Conservation (phyloP, 2,888 invertebrate genomes). For the Elgonia sp. region DNA sequence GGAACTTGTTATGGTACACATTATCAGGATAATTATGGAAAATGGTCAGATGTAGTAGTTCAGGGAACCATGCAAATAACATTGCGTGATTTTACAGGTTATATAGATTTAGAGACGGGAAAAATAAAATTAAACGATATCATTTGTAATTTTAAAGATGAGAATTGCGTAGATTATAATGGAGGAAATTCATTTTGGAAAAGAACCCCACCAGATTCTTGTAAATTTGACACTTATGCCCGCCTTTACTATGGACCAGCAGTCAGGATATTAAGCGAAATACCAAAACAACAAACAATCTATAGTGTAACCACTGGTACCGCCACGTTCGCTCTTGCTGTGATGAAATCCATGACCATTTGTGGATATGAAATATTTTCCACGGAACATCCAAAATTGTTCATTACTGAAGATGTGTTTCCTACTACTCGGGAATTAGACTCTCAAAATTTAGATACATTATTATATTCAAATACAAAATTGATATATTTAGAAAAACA, state of each 20-base stretch:
- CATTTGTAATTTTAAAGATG: background rate
- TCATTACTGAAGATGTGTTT: too few relatives aligned
- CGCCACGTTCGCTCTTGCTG: too few relatives aligned
- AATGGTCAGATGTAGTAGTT: background rate
- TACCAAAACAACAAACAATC: background rate
- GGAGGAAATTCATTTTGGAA: constrained; percentile 32
- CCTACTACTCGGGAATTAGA: too few relatives aligned
- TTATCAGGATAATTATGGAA: background rate
- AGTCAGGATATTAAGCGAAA: background rate
- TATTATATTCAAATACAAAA: constrained; percentile 77
- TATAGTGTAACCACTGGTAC: background rate
- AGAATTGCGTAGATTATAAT: constrained; percentile 5
- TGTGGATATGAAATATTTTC: too few relatives aligned
- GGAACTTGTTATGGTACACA: background rate
- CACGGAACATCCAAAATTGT: too few relatives aligned
- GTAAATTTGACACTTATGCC: background rate
- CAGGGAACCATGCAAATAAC: constrained; percentile 1
- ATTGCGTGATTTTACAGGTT: constrained; percentile 16
- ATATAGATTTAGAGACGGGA: background rate
- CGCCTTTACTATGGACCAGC: background rate
- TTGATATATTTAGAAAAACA: constrained; percentile 79
- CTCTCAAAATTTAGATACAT: constrained; percentile 73
- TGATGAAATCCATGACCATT: too few relatives aligned
- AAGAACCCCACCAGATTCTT: background rate
- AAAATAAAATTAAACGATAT: constrained; percentile 12